Percentiles rank a stretch among this genome's conserved stretches.
Evolutionary conservation across 1,140 invertebrate species (phyloP).

Genomic region (Drosophila jambulina): DNA sequence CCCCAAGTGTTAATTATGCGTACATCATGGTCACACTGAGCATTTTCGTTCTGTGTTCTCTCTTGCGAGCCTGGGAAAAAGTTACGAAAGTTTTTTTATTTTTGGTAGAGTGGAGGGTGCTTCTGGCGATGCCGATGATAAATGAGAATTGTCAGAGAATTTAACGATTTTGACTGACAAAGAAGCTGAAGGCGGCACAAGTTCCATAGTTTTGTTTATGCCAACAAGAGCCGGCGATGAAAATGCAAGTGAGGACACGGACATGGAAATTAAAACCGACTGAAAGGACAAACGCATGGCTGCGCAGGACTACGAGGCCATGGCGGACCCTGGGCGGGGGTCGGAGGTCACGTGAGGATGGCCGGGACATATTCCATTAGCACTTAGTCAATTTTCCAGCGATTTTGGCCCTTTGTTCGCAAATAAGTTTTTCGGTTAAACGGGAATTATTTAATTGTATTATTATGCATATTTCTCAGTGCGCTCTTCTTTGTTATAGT

Average conservation of each 20-base stretch:
- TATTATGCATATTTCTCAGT: constrained; percentile 4
- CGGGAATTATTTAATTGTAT: background rate
- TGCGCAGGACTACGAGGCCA: background rate
- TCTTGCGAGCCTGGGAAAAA: constrained; percentile 37
- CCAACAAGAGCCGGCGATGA: constrained; percentile 14
- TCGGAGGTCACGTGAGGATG: background rate
- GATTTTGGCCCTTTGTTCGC: constrained; percentile 55
- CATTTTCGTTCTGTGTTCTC: constrained; percentile 16
- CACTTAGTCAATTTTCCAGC: constrained; percentile 68
- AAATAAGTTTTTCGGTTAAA: constrained; percentile 1
- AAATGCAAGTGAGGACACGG: constrained; percentile 52
- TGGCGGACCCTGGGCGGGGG: background rate
- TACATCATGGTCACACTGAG: background rate
- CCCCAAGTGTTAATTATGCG: background rate
- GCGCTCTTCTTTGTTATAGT: background rate
- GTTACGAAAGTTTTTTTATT: constrained; percentile 55
- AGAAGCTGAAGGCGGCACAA: constrained; percentile 37
- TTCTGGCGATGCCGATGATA: constrained; percentile 56
- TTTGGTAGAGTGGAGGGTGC: background rate
- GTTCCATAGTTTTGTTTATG: constrained; percentile 78
- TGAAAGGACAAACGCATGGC: constrained; percentile 50
- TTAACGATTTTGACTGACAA: constrained; percentile 80
- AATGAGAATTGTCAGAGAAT: constrained; percentile 73
- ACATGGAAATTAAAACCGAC: constrained; percentile 56
- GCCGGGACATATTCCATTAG: constrained; percentile 53